Conservation (phyloP, 2,888 invertebrate genomes). For the Drosophila mulleri region DNA sequence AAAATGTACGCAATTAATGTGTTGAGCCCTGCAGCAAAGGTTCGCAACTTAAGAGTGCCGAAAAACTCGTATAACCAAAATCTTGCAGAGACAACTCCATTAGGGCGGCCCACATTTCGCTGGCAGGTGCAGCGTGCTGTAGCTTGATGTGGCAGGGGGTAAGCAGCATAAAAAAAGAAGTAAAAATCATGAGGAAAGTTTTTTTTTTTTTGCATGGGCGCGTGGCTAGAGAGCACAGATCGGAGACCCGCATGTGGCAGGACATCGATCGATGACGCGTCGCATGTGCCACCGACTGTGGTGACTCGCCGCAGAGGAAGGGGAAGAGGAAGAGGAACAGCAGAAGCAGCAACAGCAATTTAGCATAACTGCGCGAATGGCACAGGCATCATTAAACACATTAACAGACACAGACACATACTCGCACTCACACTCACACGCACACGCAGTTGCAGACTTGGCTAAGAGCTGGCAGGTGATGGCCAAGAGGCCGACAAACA, state of each 20-base stretch:
- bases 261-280: conserved; percentile 64
- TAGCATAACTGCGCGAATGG: conserved; percentile 76
- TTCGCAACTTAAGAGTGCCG: conserved; percentile 9
- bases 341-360: conserved; percentile 55
- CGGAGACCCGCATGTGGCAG: conserved; percentile 44
- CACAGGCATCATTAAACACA: conserved; percentile 78
- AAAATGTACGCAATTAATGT: conserved; percentile 50
- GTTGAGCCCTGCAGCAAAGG: conserved; percentile 42
- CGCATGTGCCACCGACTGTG: conserved; percentile 52
- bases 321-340: neutral
- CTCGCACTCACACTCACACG: conserved; percentile 30
- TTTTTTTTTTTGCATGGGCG: conserved; percentile 32
- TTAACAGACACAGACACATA: conserved; percentile 69
- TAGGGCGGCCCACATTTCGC: conserved; percentile 72
- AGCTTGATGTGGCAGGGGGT: conserved; percentile 31
- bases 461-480: conserved; percentile 69
- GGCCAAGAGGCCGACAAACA: conserved; percentile 67
- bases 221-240: conserved; percentile 52
- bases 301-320: conserved; percentile 12
- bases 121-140: conserved; percentile 63
- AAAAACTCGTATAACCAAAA: conserved; percentile 37
- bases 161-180: conserved; percentile 13
- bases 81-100: conserved; percentile 70
- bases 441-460: conserved; percentile 19
- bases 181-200: conserved; percentile 71